Evolutionary conservation across 2,113 vertebrate species (phyloP).

Genomic region (Ibidorhyncha struthersii): DNA sequence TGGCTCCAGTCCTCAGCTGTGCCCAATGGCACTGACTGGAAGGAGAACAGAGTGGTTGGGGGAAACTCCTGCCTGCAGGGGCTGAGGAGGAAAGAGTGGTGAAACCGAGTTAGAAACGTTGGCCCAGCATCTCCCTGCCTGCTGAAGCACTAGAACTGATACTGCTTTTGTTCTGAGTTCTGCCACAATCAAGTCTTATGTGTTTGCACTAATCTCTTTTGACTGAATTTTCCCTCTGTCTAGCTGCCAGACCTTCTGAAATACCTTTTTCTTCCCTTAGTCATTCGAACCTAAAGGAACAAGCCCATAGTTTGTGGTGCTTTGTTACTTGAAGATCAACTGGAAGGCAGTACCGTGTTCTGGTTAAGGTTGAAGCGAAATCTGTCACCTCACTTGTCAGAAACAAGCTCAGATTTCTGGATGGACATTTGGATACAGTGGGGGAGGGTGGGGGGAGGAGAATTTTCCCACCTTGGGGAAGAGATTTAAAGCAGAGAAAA

Average conservation of each 20-base stretch:
- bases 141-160: not conserved
- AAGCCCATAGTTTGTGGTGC: not conserved
- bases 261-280: not conserved
- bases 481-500: not conserved
- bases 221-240: not conserved
- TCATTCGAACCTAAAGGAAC: not conserved
- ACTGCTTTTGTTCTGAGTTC: not conserved
- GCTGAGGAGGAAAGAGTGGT: not conserved
- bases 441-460: not conserved
- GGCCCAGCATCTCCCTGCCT: not conserved
- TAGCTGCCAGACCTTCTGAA: not conserved
- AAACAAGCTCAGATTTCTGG: not conserved
- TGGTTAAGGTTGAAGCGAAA: not conserved
- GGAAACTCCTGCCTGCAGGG: not conserved
- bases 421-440: not conserved
- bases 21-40: not conserved
- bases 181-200: not conserved
- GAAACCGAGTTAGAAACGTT: accelerated
- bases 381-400: not conserved
- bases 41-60: not conserved
- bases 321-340: not conserved
- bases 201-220: not conserved
- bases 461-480: not conserved
- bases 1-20: not conserved
- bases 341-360: not conserved